Conservation (phyloP, 2,113 vertebrate species). For the Lutjanus erythropterus region DNA sequence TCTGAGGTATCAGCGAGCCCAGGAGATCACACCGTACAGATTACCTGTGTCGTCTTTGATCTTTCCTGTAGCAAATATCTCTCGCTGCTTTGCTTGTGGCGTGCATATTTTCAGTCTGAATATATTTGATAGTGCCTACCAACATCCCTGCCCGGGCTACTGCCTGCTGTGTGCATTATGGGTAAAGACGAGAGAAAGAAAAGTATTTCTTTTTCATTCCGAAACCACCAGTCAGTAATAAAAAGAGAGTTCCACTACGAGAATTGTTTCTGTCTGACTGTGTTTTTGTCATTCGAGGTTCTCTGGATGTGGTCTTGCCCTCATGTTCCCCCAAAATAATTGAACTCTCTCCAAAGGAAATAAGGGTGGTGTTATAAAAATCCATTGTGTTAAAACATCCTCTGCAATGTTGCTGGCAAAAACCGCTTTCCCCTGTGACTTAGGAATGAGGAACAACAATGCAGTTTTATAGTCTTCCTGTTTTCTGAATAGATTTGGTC, state of each 20-base stretch:
- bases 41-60: slow-evolving; percentile 72
- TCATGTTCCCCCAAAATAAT: slow-evolving; percentile 48
- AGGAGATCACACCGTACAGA: slow-evolving; percentile 70
- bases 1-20: slow-evolving; percentile 60
- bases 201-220: slow-evolving; percentile 29
- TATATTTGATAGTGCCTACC: slow-evolving; percentile 47
- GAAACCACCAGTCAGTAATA: slow-evolving; percentile 36
- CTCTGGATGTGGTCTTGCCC: slow-evolving; percentile 12
- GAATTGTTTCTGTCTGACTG: slow-evolving; percentile 23
- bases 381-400: slow-evolving; percentile 68
- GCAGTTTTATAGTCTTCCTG: slow-evolving; percentile 73
- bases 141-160: slow-evolving; percentile 7
- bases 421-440: slow-evolving; percentile 61
- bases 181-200: slow-evolving; percentile 36
- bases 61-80: slow-evolving; percentile 60
- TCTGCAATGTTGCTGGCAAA: slow-evolving; percentile 50
- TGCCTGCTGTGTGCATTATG: slow-evolving; percentile 51
- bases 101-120: slow-evolving; percentile 64
- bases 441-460: slow-evolving; percentile 59
- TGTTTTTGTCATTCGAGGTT: slow-evolving; percentile 41
- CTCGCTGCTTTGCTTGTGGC: slow-evolving; percentile 61
- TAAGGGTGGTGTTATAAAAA: slow-evolving; percentile 46
- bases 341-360: slow-evolving; percentile 59
- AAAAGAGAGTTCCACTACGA: slow-evolving; percentile 8
- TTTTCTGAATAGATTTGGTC: slow-evolving; percentile 56